Conservation (phyloP, 2,797 vertebrate species). For the Danio albolineatus region DNA sequence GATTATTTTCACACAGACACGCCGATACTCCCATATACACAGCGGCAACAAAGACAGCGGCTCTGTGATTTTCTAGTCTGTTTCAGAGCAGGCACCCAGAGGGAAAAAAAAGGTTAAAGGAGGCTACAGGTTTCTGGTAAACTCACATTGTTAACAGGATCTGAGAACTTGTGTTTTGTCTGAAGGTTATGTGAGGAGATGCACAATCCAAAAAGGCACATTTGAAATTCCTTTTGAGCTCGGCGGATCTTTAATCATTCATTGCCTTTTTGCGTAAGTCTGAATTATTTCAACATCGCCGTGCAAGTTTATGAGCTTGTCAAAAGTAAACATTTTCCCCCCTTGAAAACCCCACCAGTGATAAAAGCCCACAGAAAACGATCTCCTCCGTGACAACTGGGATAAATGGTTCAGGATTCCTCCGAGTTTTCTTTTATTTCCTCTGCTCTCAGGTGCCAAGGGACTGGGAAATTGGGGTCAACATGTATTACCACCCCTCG, state of each 20-base stretch:
- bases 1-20: not conserved
- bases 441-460: slow-evolving; percentile 21
- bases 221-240: slow-evolving; percentile 11
- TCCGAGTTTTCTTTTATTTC: slow-evolving; percentile 42
- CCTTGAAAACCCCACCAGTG: slow-evolving; percentile 2
- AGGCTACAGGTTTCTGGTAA: slow-evolving; percentile 17
- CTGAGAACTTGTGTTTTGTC: not conserved
- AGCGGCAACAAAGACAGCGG: slow-evolving; percentile 2
- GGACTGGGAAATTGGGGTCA: slow-evolving; percentile 48
- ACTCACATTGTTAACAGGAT: slow-evolving; percentile 32
- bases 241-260: not conserved
- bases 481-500: slow-evolving; percentile 37
- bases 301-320: slow-evolving; percentile 9
- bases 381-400: slow-evolving; percentile 30
- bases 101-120: slow-evolving; percentile 32
- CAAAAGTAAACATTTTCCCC: slow-evolving; percentile 24
- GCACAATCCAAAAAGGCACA: slow-evolving; percentile 20
- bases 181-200: slow-evolving; percentile 30
- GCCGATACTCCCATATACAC: slow-evolving; percentile 1
- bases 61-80: slow-evolving; percentile 34
- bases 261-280: slow-evolving; percentile 6
- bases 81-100: slow-evolving; percentile 32
- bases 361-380: slow-evolving; percentile 1
- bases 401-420: slow-evolving; percentile 40
- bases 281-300: slow-evolving; percentile 16